Conservation (phyloP, 1,140 invertebrate species). For the Drosophila truncata region DNA sequence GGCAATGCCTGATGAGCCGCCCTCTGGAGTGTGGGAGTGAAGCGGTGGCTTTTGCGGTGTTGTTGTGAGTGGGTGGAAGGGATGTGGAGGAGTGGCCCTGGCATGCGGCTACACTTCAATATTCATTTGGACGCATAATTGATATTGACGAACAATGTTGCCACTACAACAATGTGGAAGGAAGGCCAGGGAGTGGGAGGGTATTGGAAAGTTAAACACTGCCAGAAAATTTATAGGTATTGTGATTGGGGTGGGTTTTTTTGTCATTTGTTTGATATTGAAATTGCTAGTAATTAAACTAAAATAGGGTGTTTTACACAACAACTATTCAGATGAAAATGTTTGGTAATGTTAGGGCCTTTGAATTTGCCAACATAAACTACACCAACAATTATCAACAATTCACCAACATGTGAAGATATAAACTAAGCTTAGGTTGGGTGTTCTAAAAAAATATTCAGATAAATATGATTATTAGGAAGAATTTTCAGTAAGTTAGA, state of each 20-base stretch:
- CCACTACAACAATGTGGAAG: conserved; percentile 36
- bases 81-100: conserved; percentile 29
- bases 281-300: background rate
- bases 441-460: too few species aligned
- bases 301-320: background rate
- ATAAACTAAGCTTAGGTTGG: too few species aligned
- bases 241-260: background rate
- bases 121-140: conserved; percentile 84
- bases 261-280: background rate
- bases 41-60: conserved; percentile 72
- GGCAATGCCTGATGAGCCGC: conserved; percentile 59
- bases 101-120: conserved; percentile 80
- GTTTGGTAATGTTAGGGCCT: background rate
- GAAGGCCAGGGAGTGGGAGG: conserved; percentile 10
- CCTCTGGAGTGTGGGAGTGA: conserved; percentile 38
- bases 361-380: background rate
- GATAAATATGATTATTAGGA: too few species aligned
- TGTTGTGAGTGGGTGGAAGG: conserved; percentile 26
- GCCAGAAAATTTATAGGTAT: conserved; percentile 22
- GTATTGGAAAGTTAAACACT: conserved; percentile 44
- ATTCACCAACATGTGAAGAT: background rate
- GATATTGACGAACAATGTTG: conserved; percentile 83
- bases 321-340: background rate
- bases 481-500: too few species aligned
- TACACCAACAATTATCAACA: background rate